phyloP scores from a whole-genome alignment of 2,113 vertebrate genomes.

The Ceyx melanurus region DNA sequence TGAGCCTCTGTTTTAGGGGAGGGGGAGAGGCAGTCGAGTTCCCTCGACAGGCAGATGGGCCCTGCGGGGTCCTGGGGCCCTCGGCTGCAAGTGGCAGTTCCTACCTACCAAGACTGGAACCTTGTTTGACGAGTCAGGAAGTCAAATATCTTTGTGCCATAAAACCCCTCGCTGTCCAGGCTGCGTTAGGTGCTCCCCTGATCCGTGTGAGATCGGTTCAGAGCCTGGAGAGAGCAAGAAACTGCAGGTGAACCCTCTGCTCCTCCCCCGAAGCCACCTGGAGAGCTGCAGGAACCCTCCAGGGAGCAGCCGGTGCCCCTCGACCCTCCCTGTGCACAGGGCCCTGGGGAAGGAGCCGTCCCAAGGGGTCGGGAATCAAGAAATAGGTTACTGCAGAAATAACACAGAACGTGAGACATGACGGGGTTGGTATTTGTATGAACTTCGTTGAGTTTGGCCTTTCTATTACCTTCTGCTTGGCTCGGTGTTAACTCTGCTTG shows the following conservation, averaged over 20 bases:
- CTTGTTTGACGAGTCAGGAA: background rate
- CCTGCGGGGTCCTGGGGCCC: background rate
- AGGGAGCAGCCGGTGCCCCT: background rate
- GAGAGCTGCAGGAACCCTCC: background rate
- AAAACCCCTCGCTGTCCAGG: background rate
- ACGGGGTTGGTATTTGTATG: constrained; percentile 12
- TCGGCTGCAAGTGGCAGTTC: background rate
- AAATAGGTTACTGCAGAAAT: background rate
- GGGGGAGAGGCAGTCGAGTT: background rate
- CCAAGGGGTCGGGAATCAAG: background rate
- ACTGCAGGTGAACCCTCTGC: background rate
- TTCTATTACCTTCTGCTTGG: constrained; percentile 48
- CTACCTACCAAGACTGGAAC: background rate
- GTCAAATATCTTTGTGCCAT: constrained; percentile 30
- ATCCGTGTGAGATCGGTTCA: background rate
- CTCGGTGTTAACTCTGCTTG: constrained; percentile 25
- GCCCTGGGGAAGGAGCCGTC: background rate
- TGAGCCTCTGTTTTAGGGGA: background rate
- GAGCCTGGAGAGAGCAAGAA: background rate
- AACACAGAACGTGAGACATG: background rate
- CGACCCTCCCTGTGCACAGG: accelerated
- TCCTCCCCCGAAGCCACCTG: background rate
- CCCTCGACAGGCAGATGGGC: background rate
- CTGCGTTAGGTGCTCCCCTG: background rate
- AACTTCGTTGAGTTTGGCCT: constrained; percentile 18